A percentile compares a stretch with the other conserved stretches of the same genome.
These are phyloP conservation scores for Tauraco hartlaubi DNA, from an alignment of 2,797 vertebrate genomes.

Conservation along the genomic window DNA sequence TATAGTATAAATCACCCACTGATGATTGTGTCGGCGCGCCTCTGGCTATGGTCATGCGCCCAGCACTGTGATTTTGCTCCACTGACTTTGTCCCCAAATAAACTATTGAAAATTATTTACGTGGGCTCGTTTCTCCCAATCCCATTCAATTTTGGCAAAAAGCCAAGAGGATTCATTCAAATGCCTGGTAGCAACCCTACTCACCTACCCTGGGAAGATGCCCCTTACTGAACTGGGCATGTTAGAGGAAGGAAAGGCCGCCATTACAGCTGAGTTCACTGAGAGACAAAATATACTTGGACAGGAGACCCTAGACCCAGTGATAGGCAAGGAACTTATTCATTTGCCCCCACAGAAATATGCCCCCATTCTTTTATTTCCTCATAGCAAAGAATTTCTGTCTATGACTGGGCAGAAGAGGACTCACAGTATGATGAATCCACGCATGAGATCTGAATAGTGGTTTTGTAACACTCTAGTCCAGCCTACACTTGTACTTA, in stretches of 20 bases:
- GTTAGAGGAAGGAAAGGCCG: neutral
- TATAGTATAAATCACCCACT: too few relatives aligned
- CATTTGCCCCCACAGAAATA: neutral
- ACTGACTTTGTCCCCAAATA: too few relatives aligned
- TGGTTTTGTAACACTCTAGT: neutral
- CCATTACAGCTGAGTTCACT: neutral
- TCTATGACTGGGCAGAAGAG: neutral
- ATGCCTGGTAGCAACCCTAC: neutral
- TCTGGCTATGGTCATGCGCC: too few relatives aligned
- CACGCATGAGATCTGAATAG: neutral
- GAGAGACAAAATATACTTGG: neutral
- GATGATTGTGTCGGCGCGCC: too few relatives aligned
- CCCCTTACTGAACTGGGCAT: neutral
- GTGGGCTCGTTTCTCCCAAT: too few relatives aligned
- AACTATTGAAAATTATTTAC: too few relatives aligned
- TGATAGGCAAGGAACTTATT: neutral
- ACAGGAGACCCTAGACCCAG: neutral
- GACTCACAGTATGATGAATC: neutral
- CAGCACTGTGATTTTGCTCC: too few relatives aligned
- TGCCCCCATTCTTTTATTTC: neutral
- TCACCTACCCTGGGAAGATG: neutral
- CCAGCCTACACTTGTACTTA: neutral
- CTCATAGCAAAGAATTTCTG: neutral
- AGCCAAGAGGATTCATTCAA: neutral
- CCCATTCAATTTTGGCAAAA: neutral